Base-by-base conservation (phyloP, 2,888 invertebrate species). In the Rhamnusium bicolor region DNA sequence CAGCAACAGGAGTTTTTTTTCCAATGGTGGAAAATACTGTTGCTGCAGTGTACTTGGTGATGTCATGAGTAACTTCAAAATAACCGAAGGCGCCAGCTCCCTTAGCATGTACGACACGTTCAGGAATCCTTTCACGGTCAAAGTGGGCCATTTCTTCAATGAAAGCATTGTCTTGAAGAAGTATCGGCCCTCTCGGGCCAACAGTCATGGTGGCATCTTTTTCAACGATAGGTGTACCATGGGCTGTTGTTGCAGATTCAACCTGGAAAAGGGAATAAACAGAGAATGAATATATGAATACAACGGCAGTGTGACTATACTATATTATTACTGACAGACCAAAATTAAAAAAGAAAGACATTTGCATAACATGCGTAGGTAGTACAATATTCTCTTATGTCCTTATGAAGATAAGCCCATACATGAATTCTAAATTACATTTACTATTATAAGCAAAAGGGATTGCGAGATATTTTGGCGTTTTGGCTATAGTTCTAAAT, bases 31-130 rank as follows among this genome's bases (percentile, higher is more conserved):
- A 92, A 87, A 97, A 97, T 0, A 96, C 89, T 82, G 92, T 93
- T 0, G 96, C 96, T 49, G 94, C 95, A 77, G 66, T 66, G 49
- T 75, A 77, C 61, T 94, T 92, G 18, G 91, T 91, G 75, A 97
- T 95, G 84, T 96, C 96, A 85, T 96, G 93, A 2, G 96, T 96
- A 12, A 96, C 94, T 88, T 96, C 95, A 85, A 97, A 96, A 84
- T 95, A 94, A 16, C 88, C 96, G 87, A 95, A 96, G 1, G 95
- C 96, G 24, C 96, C 97, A 53, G 95, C 96, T 77, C 98, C 98
- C 88, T 98, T 98, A 0, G 98, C 98, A 87, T 98, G 98, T 0
- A 97, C 98, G 0, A 98, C 98, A 81, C 98, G 92, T 86, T 98
- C 98, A 0, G 98, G 98, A 82, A 98, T 98, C 69, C 98, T 92